Evolutionary conservation across 2,797 vertebrate genomes (phyloP).

Genomic region (Chrysocyon brachyurus): DNA sequence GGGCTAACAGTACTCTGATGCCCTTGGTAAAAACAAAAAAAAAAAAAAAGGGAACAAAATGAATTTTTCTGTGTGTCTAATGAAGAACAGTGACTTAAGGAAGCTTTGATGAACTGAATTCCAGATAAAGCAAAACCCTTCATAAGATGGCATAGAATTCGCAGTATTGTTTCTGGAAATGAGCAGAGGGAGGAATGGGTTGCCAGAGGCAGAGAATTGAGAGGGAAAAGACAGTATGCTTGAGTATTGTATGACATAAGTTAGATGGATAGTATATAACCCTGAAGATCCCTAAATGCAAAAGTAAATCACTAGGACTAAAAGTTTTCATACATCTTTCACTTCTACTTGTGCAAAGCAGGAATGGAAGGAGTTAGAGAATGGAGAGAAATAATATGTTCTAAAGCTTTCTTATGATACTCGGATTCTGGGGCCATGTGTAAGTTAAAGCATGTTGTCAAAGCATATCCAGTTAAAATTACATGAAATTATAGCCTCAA

Average conservation of each 20-base stretch:
- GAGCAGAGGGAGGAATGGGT: not conserved
- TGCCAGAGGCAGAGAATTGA: not conserved
- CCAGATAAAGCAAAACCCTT: not conserved
- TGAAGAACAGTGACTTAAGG: not conserved
- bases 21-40: not conserved
- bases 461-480: not conserved
- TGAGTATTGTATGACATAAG: not conserved
- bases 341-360: not conserved
- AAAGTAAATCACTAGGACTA: not conserved
- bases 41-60: not conserved
- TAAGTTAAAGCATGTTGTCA: not conserved
- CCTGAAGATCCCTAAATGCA: not conserved
- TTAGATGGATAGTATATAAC: not conserved
- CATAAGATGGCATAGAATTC: not conserved
- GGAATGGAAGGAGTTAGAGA: not conserved
- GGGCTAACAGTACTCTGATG: not conserved
- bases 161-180: not conserved
- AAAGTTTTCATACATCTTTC: not conserved
- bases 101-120: not conserved
- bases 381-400: not conserved
- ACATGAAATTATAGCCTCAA: not conserved
- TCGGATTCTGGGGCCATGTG: not conserved
- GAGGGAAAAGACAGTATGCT: not conserved
- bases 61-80: not conserved
- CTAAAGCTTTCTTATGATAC: not conserved